Evolutionary conservation across 2,797 vertebrate species (phyloP), one percentile per base, ranked within the genome.

Genomic region (Micrastur ruficollis): DNA sequence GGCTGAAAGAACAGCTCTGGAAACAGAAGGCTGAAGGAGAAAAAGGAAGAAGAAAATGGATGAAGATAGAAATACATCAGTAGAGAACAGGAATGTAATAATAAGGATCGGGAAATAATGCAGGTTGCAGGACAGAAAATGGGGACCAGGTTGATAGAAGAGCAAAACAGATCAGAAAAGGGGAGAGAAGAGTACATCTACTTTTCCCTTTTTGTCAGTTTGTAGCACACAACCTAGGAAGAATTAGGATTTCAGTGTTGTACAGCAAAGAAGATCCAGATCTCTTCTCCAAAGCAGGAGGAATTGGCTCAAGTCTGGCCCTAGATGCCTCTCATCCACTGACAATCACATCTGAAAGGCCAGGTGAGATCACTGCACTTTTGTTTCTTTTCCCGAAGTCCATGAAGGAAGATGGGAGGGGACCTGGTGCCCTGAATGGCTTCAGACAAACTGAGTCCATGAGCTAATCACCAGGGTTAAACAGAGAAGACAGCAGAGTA

Each of bases 381-480:
- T 34, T 62, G 2, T n/a, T 50, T 79, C 5, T 59, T 81, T 80
- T 70, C 36, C 15, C 8, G 5, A 36, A 44, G 20, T 47, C 23
- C 9, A 4, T 3, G 3, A 65, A 89, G 13, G 34, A 75, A 46
- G 42, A 38, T 0, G 1, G 12, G 14, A 67, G 15, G 9, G 9
- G 49, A 44, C 26, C 25, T 65, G 29, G 29, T 78, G 32, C 23
- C 53, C 29, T 42, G n/a, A 34, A 20, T 26, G n/a, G 31, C 36
- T 87, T 72, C 22, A 32, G 55, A 34, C 47, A 70, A 11, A 32
- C 50, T 36, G 32, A 66, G 36, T 26, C 74, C n/a, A 7, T 46
- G 62, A 86, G 14, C 6, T 72, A 46, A 40, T 62, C 38, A 23
- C 47, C 46, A 44, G 13, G 20, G 19, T 66, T 50, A 44, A 67